Percentiles rank a stretch among this genome's conserved stretches.
Evolutionary conservation across 2,797 vertebrate genomes (phyloP).

Genomic region (Siniperca scherzeri): DNA sequence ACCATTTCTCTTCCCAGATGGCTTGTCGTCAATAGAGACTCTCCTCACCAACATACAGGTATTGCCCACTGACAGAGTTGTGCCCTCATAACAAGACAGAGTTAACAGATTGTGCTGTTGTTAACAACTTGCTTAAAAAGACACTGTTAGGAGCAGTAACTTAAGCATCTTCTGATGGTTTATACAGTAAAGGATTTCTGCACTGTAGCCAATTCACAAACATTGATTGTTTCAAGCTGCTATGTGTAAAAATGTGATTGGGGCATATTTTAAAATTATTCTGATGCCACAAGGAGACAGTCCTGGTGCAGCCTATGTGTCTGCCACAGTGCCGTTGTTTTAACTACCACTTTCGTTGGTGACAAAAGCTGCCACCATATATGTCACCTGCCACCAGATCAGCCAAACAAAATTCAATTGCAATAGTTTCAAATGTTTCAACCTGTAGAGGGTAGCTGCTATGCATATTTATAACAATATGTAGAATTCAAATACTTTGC

Average conservation of each 20-base stretch:
- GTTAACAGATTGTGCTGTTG: not conserved
- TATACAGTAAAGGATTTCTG: not conserved
- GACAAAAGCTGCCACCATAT: too few relatives aligned
- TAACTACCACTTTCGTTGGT: not conserved
- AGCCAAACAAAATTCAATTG: too few relatives aligned
- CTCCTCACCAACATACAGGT: conserved; percentile 95
- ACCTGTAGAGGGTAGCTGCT: too few relatives aligned
- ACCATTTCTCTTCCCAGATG: conserved; percentile 98
- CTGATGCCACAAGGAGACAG: not conserved
- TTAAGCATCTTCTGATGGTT: not conserved
- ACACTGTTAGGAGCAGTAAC: not conserved
- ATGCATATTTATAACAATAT: too few relatives aligned
- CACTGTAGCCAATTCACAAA: not conserved
- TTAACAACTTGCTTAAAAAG: not conserved
- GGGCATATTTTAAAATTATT: not conserved
- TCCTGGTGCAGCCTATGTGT: not conserved
- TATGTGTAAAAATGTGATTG: not conserved
- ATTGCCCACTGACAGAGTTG: conserved; percentile 1
- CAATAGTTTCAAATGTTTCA: too few relatives aligned
- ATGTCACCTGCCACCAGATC: too few relatives aligned
- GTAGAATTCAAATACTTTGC: too few relatives aligned
- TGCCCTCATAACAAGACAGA: not conserved
- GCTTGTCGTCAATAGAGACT: conserved; percentile 99
- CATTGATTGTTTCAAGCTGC: not conserved
- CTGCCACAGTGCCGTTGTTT: not conserved